Conservation (phyloP, 2,113 vertebrate genomes). For the Hemiprocne comata region DNA sequence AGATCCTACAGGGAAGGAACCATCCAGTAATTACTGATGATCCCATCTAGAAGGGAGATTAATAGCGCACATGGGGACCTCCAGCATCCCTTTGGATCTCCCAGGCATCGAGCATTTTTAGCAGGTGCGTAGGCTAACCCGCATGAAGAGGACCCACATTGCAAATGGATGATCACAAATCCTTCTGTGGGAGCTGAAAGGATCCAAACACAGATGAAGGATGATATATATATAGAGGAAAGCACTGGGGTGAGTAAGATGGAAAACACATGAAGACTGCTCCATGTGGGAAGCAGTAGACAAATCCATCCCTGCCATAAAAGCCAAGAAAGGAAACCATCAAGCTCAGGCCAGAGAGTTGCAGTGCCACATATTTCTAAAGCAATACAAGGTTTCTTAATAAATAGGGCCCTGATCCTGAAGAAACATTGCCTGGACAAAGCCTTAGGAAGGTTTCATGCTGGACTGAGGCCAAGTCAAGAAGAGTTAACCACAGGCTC, state of each 20-base stretch:
- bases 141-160: not conserved
- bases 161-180: not conserved
- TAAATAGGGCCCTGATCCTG: not conserved
- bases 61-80: not conserved
- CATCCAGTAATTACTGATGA: not conserved
- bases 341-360: not conserved
- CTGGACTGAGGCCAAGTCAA: not conserved
- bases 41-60: not conserved
- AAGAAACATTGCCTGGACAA: not conserved
- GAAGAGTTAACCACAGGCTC: not conserved
- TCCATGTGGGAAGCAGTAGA: not conserved
- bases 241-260: not conserved
- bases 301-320: not conserved
- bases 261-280: not conserved
- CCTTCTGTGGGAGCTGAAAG: not conserved
- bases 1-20: not conserved
- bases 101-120: rapidly evolving
- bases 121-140: not conserved
- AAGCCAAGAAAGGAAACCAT: not conserved
- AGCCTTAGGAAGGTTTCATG: not conserved
- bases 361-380: rapidly evolving
- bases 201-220: not conserved
- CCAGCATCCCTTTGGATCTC: not conserved
- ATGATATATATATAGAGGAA: not conserved
- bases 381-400: not conserved